Evolutionary conservation across 2,113 vertebrate genomes (phyloP), one percentile per base, ranked within the genome.

Genomic region (Bubo blakistoni): DNA sequence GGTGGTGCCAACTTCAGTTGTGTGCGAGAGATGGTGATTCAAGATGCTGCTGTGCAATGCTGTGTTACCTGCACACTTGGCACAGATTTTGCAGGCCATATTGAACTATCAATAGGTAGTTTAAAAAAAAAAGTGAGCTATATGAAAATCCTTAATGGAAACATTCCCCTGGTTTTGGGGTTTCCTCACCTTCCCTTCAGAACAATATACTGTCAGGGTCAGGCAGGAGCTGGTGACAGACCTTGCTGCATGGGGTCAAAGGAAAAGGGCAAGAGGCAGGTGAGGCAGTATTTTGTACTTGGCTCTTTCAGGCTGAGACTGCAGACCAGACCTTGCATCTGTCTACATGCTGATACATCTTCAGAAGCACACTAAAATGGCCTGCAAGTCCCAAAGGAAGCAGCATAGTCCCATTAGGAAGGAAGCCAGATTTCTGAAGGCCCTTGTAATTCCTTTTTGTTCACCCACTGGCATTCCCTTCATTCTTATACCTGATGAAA

Each of bases 401-500:
- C n/a, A 59, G 10, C 6, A 8, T 24, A 66, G 42, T 55, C 38
- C 16, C 24, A 4, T 59, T 27, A 69, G 36, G 66, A 77, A 86
- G 30, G 14, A 95, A 80, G 16, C 5, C 29, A 38, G 18, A 67
- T 81, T 76, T 90, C 29, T 82, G 2, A 42, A 65, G 13, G 5
- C 38, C 29, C 30, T 87, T 73, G 13, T 27, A 61, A 20, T 81
- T 78, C 26, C 10, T 58, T 62, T 81, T 65, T 55, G 16, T 55
- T 77, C 34, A 40, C 2, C 15, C 8, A 13, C 16, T 2, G 2
- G 7, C 0, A 0, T 40, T 81, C 11, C 10, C 13, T 66, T 87
- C 27, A 10, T 76, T 94, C 24, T 87, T 85, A 6, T 74, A 92
- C 27, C 40, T 81, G 40, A 40, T 1, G 3, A 62, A 76, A 67